Base-by-base conservation (phyloP, 2,113 vertebrate species). In the Paratilapia polleni region DNA sequence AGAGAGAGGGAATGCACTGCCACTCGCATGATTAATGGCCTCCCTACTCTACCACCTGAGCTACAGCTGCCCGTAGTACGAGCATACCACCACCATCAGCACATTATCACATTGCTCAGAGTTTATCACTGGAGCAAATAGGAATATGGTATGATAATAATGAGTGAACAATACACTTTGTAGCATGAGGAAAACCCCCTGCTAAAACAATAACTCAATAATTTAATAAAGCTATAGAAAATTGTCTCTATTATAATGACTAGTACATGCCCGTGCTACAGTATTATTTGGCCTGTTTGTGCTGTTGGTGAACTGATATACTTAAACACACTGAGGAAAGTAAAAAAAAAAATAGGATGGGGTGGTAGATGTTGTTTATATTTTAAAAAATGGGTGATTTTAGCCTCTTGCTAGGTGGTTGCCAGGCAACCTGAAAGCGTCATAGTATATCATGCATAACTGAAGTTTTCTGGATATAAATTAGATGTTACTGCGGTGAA, bases 11-110 rank as follows among this genome's bases (percentile, higher is more conserved):
- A 79, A 70, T 79, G 75, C 36, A 78, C 78, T 13, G 47, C 41
- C 70, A 57, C 63, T 64, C 31, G 36, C 38, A 14, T 89, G 78
- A 92, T 89, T 85, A 89, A 92, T 90, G 68, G 63, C 64, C 80
- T 63, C 43, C 84, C 78, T 82, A 54, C 74, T 81, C 22, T n/a
- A 77, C 76, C 82, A 87, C 76, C 87, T 89, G 87, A 89, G 85
- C 83, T 84, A 75, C 84, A 90, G 81, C 88, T 90, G 84, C 74
- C 77, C 59, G 36, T 82, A 26, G 38, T 77, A 41, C 60, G 68
- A 87, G 81, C 56, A 43, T 14, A 24, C 34, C 38, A 34, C 80
- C 38, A 10, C 78, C 81, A 77, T 41, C 73, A 79, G 56, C 73
- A 78, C 31, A 63, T 85, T 81, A 83, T 73, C 41, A 77, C 78